Conservation (phyloP, 2,888 invertebrate genomes). For the Choristoneura rosaceana region DNA sequence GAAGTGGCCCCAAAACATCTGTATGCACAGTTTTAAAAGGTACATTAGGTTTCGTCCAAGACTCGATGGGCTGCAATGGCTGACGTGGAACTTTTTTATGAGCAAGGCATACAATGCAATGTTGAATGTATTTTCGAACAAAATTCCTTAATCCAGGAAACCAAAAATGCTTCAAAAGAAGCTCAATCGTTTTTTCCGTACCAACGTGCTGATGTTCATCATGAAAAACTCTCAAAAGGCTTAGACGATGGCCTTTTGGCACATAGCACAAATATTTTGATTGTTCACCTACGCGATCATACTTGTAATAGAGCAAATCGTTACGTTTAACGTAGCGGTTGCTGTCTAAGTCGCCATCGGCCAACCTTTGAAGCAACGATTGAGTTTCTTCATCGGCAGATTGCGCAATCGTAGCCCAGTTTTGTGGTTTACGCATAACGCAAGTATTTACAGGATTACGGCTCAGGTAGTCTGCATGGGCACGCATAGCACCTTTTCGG, state of each 20-base stretch:
- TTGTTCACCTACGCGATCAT: constrained; percentile 22
- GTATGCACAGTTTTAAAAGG: too few relatives aligned
- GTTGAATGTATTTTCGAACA: too few relatives aligned
- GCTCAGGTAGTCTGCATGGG: constrained; percentile 40
- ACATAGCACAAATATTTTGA: too few relatives aligned
- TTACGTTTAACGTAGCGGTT: background rate
- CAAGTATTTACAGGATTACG: constrained; percentile 36
- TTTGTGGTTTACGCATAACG: constrained; percentile 35
- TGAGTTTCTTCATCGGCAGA: constrained; percentile 40
- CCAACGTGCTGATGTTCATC: constrained; percentile 36
- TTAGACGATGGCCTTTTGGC: constrained; percentile 36
- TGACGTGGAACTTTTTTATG: too few relatives aligned
- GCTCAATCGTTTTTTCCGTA: too few relatives aligned
- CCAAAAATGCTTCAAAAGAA: constrained; percentile 37
- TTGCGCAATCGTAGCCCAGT: constrained; percentile 47
- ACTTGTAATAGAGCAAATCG: constrained; percentile 16
- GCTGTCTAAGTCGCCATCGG: constrained; percentile 45
- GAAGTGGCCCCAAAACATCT: too few relatives aligned
- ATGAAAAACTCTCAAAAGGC: constrained; percentile 34
- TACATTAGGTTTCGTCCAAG: too few relatives aligned
- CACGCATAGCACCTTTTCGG: too few relatives aligned
- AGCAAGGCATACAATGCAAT: too few relatives aligned
- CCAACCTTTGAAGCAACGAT: constrained; percentile 33
- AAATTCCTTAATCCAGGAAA: too few relatives aligned
- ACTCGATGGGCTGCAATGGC: too few relatives aligned